Conservation (phyloP, 2,113 vertebrate species). For the Progne subis region DNA sequence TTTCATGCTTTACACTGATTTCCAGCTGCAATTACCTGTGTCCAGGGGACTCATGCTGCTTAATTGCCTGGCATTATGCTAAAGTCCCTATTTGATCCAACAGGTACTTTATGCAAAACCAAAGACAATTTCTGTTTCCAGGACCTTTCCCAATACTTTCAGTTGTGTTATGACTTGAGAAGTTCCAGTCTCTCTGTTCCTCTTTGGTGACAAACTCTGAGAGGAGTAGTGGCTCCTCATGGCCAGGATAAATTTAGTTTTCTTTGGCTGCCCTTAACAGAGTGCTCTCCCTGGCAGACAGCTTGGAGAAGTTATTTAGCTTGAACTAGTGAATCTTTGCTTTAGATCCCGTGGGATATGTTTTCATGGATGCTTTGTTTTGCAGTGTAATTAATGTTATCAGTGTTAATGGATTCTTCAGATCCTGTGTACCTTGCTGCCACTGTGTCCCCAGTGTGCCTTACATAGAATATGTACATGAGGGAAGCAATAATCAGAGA, state of each 20-base stretch:
- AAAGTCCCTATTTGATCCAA: neutral
- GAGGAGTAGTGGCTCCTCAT: neutral
- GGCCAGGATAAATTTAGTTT: neutral
- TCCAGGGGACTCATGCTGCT: neutral
- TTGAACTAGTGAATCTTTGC: neutral
- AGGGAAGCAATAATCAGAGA: neutral
- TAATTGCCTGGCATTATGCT: neutral
- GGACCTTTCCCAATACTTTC: neutral
- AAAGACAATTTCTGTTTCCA: neutral
- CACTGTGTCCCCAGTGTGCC: neutral
- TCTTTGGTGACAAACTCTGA: neutral
- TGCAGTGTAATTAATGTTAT: constrained; percentile 18
- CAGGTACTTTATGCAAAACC: neutral
- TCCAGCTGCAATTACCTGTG: neutral
- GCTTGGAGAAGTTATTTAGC: neutral
- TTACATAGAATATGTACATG: neutral
- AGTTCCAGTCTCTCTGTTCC: neutral
- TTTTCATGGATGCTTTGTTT: constrained; percentile 23
- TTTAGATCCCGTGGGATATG: neutral
- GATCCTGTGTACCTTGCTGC: neutral
- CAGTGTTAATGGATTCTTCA: neutral
- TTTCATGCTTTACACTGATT: neutral
- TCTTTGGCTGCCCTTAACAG: neutral
- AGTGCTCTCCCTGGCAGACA: neutral
- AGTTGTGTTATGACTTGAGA: neutral